Evolutionary conservation across 2,888 invertebrate genomes (phyloP), one percentile per base, ranked within the genome.

Genomic region (Tinea pellionella): DNA sequence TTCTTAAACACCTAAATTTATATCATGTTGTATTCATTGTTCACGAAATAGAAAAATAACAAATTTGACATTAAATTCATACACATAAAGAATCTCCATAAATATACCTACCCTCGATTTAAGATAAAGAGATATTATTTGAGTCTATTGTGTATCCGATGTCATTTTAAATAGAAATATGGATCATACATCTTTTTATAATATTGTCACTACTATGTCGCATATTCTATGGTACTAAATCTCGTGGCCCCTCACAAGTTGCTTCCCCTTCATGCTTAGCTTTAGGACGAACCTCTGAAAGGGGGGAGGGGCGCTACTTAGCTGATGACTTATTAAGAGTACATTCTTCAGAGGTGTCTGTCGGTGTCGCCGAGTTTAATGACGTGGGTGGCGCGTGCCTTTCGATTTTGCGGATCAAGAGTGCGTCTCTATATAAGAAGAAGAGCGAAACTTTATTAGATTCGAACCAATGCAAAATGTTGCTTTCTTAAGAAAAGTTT

Each of bases 321-420:
- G 86, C 86, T 85, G 86, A 87, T 87, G 86, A 87, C 86, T 87
- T 87, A 87, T 87, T 87, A 86, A 82, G 84, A 81, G 82, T 77
- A 78, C 81, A 86, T 87, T 86, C 86, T 86, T 84, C 77, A 75
- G 80, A 87, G 85, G 86, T 86, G 86, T 87, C 85, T 85, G 83
- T 68, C 75, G 79, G 80, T 77, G 81, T 78, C 73, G 70, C 75
- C 69, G 69, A 73, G 82, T 77, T 84, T 85, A 87, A 87, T 85
- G 85, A 80, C 77, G 82, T 84, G 82, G 80, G 74, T 71, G 71
- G 82, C 83, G 82, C 79, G 74, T 71, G 71, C 68, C 66, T 69
- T 69, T 71, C 68, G 74, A 75, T 77, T 74, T 77, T 59, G 59
- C 15, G 59, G 59, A 3, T 59, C 43, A 30, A 59, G 59, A 42